Base-by-base conservation (phyloP, 2,797 vertebrate species). In the Sebastes kiyomatsui region DNA sequence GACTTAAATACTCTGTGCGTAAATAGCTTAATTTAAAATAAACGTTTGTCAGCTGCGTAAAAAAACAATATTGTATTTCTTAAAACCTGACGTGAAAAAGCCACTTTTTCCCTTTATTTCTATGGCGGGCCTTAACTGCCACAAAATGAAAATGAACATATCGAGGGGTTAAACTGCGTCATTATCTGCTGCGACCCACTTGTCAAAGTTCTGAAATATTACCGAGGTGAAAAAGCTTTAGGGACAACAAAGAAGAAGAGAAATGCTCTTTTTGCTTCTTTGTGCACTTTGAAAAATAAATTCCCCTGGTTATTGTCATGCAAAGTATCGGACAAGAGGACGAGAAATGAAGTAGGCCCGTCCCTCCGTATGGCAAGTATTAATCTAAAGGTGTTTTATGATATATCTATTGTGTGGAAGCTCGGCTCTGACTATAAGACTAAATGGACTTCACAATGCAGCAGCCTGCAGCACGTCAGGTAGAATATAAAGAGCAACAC, bases 271-370 rank as follows among this genome's bases (percentile, higher is more conserved):
- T 90, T 64, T 64, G 25, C 75, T 77, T 81, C 73, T 90, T 94
- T 93, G 87, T 92, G 84, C 55, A 20, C 65, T 80, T 86, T 93
- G 92, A 92, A 89, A 92, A 94, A 93, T 93, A 88, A 61, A 88
- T 80, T 79, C 74, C 27, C 25, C 74, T 54, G 67, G 72, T 80
- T 82, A 87, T 93, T 94, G 90, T 94, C 68, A 93, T 92, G 91
- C 82, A 91, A 90, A 92, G 38, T n/a, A 30, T 23, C 13, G 27
- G 25, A 67, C 56, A 58, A 58, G 67, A 72, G 32, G 7, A 65
- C 11, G 7, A 68, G 65, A 81, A 77, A 86, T 64, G 72, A 77
- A 68, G 72, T 3, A 33, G 52, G 66, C 66, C 79, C 59, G 27
- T 18, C 52, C 25, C 64, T 61, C 60, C 49, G 23, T 66, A 68